phyloP scores from a whole-genome alignment of 2,113 vertebrate species.

The Sturnus vulgaris region DNA sequence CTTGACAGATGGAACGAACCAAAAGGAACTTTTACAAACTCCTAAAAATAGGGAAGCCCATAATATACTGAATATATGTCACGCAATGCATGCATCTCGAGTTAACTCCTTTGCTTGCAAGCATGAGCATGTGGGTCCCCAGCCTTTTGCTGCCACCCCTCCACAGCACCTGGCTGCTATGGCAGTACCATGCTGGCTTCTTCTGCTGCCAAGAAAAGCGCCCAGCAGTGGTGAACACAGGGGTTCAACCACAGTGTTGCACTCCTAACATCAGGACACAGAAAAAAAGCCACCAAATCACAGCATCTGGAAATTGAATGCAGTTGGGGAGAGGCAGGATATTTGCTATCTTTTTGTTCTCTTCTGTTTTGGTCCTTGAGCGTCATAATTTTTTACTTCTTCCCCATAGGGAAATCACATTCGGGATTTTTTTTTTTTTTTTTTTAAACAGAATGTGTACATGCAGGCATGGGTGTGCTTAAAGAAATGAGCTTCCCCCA shows the following conservation, averaged over 20 bases:
- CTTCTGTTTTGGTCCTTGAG: background rate
- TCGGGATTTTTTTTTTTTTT: background rate
- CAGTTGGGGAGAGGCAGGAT: background rate
- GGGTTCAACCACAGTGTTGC: background rate
- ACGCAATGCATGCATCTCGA: background rate
- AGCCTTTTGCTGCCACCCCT: background rate
- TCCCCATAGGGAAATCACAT: rapidly evolving
- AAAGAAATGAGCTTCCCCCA: background rate
- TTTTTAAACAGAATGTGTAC: background rate
- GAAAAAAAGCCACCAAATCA: background rate
- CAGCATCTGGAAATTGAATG: background rate
- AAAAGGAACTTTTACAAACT: slow-evolving; percentile 47
- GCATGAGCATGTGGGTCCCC: background rate
- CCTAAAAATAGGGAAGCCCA: slow-evolving; percentile 25
- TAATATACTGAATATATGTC: slow-evolving; percentile 1
- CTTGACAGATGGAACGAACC: slow-evolving; percentile 55
- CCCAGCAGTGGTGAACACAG: background rate
- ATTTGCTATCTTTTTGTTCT: background rate
- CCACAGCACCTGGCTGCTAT: background rate
- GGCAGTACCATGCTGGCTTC: background rate
- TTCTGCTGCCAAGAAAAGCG: background rate
- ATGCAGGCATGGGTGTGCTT: background rate
- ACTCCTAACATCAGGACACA: background rate
- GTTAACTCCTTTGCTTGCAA: background rate
- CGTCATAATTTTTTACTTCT: background rate